These are phyloP conservation scores for Busarellus nigricollis DNA, from an alignment of 2,797 vertebrate species.

Conservation along the genomic window DNA sequence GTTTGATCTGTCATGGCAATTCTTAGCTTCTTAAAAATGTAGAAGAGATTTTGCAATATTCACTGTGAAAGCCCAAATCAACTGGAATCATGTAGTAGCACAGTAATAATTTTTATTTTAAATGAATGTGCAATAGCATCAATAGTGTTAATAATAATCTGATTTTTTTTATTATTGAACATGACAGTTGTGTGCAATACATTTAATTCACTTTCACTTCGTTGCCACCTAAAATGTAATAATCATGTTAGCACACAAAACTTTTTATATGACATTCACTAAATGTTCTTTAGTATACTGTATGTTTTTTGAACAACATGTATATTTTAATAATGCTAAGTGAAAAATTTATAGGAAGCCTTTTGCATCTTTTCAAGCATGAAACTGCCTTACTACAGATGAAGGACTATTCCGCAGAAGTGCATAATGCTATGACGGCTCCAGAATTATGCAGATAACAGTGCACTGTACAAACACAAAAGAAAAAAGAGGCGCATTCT, in stretches of 20 bases:
- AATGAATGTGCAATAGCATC: not conserved
- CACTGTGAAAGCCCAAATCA: not conserved
- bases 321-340: slow-evolving; percentile 52
- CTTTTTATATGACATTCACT: not conserved
- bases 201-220: not conserved
- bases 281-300: not conserved
- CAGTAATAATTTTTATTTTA: not conserved
- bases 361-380: slow-evolving; percentile 55
- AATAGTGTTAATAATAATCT: not conserved
- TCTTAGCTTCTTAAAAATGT: not conserved
- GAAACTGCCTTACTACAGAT: slow-evolving; percentile 21
- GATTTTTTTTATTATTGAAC: not conserved
- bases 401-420: not conserved
- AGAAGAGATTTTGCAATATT: not conserved
- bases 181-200: not conserved
- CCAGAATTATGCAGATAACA: not conserved
- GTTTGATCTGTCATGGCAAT: not conserved
- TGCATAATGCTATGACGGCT: not conserved
- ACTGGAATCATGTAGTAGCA: not conserved
- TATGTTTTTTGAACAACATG: slow-evolving; percentile 36
- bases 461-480: not conserved
- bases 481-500: not conserved
- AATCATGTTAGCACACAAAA: not conserved
- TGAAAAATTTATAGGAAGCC: slow-evolving; percentile 55
- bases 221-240: not conserved